These are phyloP conservation scores for Apamea monoglypha DNA, from an alignment of 2,888 invertebrate species.

Conservation along the genomic window DNA sequence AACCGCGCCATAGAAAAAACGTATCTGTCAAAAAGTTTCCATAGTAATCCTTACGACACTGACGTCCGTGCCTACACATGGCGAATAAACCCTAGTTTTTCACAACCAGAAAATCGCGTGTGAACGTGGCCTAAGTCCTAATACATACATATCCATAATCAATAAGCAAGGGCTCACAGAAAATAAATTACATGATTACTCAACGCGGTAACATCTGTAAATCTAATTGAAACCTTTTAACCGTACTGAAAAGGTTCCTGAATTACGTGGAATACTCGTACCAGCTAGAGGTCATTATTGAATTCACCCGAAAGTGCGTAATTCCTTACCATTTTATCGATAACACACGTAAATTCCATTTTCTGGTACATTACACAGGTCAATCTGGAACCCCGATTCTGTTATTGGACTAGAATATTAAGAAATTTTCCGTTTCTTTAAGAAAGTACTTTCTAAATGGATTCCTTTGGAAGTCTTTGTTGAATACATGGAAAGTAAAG, in stretches of 20 bases:
- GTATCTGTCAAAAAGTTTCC: too few species aligned
- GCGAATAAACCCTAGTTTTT: too few species aligned
- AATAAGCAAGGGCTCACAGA: conserved; percentile 17
- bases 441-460: conserved; percentile 22
- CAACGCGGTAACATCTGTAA: conserved; percentile 56
- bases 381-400: conserved; percentile 70
- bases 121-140: background rate
- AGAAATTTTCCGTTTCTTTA: conserved; percentile 7
- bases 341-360: conserved; percentile 83
- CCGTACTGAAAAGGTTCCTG: conserved; percentile 53
- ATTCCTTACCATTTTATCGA: conserved; percentile 75
- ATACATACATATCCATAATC: background rate
- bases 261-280: conserved; percentile 48
- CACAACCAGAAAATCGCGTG: background rate
- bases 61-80: too few species aligned
- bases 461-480: conserved; percentile 24
- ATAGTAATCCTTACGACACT: too few species aligned
- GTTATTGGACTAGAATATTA: conserved; percentile 61
- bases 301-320: conserved; percentile 57
- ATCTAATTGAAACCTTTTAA: conserved; percentile 67
- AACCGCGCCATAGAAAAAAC: background rate
- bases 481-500: background rate
- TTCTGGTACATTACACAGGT: conserved; percentile 85
- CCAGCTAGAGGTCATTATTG: conserved; percentile 55
- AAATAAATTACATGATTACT: conserved; percentile 57